Base-by-base conservation (phyloP, 2,797 vertebrate genomes). In the Sebastes nivosus region DNA sequence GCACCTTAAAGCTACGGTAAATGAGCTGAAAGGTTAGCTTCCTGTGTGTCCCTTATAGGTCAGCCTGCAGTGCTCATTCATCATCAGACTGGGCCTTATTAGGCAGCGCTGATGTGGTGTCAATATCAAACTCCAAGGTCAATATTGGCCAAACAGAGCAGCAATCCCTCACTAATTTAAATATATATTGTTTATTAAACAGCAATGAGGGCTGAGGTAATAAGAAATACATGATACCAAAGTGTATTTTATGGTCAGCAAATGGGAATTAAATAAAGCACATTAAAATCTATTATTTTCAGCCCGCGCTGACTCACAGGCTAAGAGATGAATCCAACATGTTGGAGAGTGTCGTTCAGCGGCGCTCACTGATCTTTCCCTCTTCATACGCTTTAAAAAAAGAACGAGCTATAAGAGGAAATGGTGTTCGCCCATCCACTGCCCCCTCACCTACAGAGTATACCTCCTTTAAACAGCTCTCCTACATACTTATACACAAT, bases 121-220 rank as follows among this genome's bases (percentile, higher is more conserved):
- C 75, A 78, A 80, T 80, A 80, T 75, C 67, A 72, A 52, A 61
- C 9, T 38, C 70, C 79, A 80, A 86, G 81, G 84, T 86, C 84
- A 80, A 7, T 59, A 30, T 32, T 60, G 70, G 60, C 58, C 79
- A 50, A 64, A 57, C 46, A 16, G 42, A 60, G 14, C 29, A 30
- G 66, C 14, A 74, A 58, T 75, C 20, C 77, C 80, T 64, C 1
- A 55, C 59, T 55, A 75, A 72, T 79, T 83, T 61, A n/a, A 77
- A 67, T 59, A 38, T 10, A 22, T n/a, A 2, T 24, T 55, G 46
- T 32, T 36, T 29, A 24, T 27, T 42, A 79, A 61, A 80, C 11
- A 67, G 68, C 54, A 27, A 52, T 12, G 42, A 64, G 55, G 66
- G 54, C 72, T 1, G 30, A 55, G 50, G 69, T 76, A 29, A 80